These are phyloP conservation scores for Dryobotodes eremita DNA, from an alignment of 2,888 invertebrate genomes.

Conservation along the genomic window DNA sequence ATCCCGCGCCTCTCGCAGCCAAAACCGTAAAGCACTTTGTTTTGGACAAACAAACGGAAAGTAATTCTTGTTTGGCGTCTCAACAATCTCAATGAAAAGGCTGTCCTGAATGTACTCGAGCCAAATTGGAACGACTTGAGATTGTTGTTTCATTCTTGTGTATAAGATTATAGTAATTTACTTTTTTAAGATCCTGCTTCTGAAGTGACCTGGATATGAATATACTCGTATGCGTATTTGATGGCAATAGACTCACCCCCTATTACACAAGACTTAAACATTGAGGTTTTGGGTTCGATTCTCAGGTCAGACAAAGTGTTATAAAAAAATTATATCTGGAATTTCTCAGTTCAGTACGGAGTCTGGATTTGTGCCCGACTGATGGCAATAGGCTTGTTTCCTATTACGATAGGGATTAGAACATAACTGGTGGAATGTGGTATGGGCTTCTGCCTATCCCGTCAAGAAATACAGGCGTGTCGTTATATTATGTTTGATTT, in stretches of 20 bases:
- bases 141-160: constrained; percentile 22
- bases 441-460: no score
- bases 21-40: constrained; percentile 26
- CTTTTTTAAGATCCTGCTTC: neutral
- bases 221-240: neutral
- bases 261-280: no score
- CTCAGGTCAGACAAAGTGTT: no score
- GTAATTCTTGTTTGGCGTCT: constrained; percentile 34
- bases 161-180: neutral
- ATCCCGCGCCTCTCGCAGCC: neutral
- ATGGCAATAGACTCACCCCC: no score
- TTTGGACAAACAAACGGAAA: constrained; percentile 42
- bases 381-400: no score
- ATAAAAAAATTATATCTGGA: no score
- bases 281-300: no score
- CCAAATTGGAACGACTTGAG: constrained; percentile 28
- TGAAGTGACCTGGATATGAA: neutral
- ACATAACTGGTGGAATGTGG: no score
- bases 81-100: constrained; percentile 28
- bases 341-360: no score
- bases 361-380: no score
- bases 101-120: constrained; percentile 16
- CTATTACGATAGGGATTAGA: no score
- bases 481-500: neutral
- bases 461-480: no score